phyloP scores from a whole-genome alignment of 2,888 invertebrate species.

The Hypomecis atomaria region DNA sequence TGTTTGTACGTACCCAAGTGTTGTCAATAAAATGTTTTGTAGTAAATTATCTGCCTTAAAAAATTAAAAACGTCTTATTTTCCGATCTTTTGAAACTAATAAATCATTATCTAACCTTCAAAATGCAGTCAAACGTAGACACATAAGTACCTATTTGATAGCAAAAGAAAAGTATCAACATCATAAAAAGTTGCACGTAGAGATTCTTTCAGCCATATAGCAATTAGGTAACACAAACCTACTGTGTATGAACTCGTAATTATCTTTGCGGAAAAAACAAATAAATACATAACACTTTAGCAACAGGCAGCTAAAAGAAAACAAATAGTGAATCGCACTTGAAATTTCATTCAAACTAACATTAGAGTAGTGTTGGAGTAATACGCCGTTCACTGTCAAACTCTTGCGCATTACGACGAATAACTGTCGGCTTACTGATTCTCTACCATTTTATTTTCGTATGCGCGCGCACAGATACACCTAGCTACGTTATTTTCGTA shows the following conservation, averaged over 20 bases:
- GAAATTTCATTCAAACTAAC: slow-evolving; percentile 61
- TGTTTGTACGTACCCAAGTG: too few relatives aligned
- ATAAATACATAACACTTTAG: slow-evolving; percentile 32
- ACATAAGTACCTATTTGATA: too few relatives aligned
- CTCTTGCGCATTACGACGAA: slow-evolving; percentile 62
- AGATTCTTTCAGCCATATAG: slow-evolving; percentile 6
- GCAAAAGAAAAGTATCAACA: neutral
- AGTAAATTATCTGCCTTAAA: too few relatives aligned
- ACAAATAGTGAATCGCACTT: slow-evolving; percentile 53
- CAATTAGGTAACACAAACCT: neutral
- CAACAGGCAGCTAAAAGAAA: slow-evolving; percentile 41
- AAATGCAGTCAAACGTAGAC: neutral
- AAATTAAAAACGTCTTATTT: too few relatives aligned
- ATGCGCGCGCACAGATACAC: slow-evolving; percentile 62
- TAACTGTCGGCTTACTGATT: slow-evolving; percentile 66
- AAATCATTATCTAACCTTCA: neutral
- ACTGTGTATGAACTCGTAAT: slow-evolving; percentile 25
- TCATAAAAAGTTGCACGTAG: slow-evolving; percentile 2
- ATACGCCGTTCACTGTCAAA: slow-evolving; percentile 63
- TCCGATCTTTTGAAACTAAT: neutral
- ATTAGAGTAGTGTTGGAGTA: slow-evolving; percentile 55
- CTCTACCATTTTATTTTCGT: slow-evolving; percentile 69
- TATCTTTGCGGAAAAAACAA: slow-evolving; percentile 29
- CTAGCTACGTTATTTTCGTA: slow-evolving; percentile 71
- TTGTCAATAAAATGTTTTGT: too few relatives aligned